Conservation (phyloP, 2,113 vertebrate species). For the Hemibates koningsi region DNA sequence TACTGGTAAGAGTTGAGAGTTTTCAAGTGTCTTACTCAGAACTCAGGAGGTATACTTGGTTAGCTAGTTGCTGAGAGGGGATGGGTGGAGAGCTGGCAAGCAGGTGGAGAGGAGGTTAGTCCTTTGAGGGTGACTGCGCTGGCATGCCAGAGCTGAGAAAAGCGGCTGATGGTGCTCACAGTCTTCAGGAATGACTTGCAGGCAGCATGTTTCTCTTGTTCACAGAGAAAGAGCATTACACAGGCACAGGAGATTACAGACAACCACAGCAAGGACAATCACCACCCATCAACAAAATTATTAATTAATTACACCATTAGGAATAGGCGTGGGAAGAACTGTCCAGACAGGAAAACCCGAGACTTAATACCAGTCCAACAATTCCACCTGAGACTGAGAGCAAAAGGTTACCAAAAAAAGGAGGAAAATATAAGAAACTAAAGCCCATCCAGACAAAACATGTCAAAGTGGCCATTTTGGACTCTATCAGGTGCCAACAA, state of each 20-base stretch:
- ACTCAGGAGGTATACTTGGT: background rate
- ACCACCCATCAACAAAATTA: background rate
- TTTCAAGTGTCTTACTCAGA: background rate
- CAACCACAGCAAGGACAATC: background rate
- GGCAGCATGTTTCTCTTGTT: background rate
- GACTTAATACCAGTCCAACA: background rate
- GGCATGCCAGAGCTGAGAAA: background rate
- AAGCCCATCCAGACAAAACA: background rate
- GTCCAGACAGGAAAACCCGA: background rate
- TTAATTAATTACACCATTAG: background rate
- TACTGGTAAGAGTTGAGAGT: background rate
- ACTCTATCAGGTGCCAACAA: background rate
- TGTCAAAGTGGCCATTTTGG: background rate
- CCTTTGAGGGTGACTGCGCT: background rate
- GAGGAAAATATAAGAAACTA: background rate
- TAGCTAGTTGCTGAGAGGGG: background rate
- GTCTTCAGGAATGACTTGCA: background rate
- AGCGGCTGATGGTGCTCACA: background rate
- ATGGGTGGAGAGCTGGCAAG: background rate
- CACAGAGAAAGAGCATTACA: background rate
- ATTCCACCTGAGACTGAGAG: background rate
- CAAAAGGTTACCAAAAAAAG: background rate
- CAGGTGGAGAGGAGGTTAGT: background rate
- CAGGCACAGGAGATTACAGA: background rate
- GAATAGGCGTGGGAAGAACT: background rate